Evolutionary conservation across 2,113 vertebrate genomes (phyloP).

Genomic region (Sminthopsis crassicaudata): DNA sequence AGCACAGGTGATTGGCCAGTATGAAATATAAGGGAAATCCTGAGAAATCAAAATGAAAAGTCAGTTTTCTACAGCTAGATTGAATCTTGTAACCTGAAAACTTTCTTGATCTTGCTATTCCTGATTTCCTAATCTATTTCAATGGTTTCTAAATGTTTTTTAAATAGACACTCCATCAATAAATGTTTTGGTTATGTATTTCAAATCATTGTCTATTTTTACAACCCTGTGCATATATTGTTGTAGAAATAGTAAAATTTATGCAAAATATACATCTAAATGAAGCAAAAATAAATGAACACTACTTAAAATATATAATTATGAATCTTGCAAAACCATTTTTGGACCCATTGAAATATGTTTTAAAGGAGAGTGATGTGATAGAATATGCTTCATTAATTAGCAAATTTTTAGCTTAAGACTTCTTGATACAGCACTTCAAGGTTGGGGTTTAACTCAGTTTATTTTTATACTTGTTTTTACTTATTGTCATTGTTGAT

Average conservation of each 20-base stretch:
- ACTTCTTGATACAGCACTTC: neutral
- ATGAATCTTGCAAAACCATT: neutral
- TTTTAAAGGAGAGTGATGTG: neutral
- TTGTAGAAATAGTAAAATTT: neutral
- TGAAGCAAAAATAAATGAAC: neutral
- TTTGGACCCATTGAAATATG: neutral
- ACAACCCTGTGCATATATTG: neutral
- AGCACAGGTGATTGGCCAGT: neutral
- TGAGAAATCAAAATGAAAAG: neutral
- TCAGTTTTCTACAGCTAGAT: neutral
- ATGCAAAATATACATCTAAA: neutral
- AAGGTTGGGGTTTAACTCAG: neutral
- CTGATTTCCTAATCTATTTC: neutral
- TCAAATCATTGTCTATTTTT: neutral
- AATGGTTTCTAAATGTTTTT: neutral
- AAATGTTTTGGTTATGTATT: neutral
- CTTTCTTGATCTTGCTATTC: neutral
- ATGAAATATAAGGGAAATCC: slow-evolving; percentile 50
- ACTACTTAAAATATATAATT: neutral
- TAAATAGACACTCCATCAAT: neutral
- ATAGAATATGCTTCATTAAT: neutral
- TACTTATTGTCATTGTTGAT: neutral
- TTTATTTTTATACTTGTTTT: neutral
- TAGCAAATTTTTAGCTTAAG: neutral
- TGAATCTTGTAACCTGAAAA: neutral